phyloP scores from a whole-genome alignment of 2,888 invertebrate species.

The Plemyria rubiginata region DNA sequence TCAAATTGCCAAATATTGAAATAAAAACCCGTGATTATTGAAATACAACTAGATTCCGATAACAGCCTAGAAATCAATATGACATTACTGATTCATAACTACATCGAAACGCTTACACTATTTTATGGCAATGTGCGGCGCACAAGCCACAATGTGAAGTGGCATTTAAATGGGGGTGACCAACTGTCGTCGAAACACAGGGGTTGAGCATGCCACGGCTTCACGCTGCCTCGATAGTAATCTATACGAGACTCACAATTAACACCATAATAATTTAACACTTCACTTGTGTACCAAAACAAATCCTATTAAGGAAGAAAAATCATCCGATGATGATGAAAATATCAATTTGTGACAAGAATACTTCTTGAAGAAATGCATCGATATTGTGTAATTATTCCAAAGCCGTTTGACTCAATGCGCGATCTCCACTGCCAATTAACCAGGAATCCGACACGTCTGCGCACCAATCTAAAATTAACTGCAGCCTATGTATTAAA shows the following conservation, averaged over 20 bases:
- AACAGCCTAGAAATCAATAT: conserved; percentile 34
- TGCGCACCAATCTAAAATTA: conserved; percentile 85
- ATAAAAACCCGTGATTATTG: conserved; percentile 8
- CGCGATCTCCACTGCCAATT: conserved; percentile 80
- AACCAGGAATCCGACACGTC: conserved; percentile 83
- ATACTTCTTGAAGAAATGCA: too few relatives aligned
- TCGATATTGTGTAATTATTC: conserved; percentile 30
- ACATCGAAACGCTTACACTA: conserved; percentile 69
- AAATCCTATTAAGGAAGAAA: conserved; percentile 40
- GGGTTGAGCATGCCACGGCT: conserved; percentile 77
- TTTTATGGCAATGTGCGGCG: conserved; percentile 74
- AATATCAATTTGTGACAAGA: conserved; percentile 21
- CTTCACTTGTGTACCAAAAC: conserved; percentile 55
- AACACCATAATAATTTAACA: conserved; percentile 78
- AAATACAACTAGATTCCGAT: conserved; percentile 18
- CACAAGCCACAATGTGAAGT: conserved; percentile 83
- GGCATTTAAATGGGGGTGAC: conserved; percentile 82
- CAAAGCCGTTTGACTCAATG: conserved; percentile 59
- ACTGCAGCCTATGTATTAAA: conserved; percentile 85
- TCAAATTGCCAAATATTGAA: conserved; percentile 1
- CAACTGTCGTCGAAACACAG: conserved; percentile 81
- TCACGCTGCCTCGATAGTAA: conserved; percentile 79
- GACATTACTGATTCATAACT: conserved; percentile 57
- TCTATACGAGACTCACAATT: conserved; percentile 77
- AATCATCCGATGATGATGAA: not conserved